Base-by-base conservation (phyloP, 2,797 vertebrate species). In the Telmatherina bonti region DNA sequence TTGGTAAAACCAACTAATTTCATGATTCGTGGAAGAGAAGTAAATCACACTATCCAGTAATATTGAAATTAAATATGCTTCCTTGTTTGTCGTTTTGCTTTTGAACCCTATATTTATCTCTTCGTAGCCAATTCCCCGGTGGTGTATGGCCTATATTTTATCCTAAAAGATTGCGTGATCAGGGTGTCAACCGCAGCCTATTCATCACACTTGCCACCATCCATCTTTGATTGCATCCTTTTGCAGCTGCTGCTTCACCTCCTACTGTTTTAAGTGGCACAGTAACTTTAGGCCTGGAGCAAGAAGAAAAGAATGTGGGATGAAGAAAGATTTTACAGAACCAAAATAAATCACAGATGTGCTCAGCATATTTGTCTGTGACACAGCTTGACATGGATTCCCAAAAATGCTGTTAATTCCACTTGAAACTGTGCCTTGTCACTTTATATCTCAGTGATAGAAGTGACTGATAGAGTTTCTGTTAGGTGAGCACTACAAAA, bases 381-480 rank as follows among this genome's bases (percentile, higher is more conserved):
- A 83, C 77, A 79, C 78, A 56, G 57, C 70, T 63, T 54, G 67
- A 78, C 87, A 76, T 84, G 75, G 79, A 91, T 91, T 89, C 86
- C 61, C 81, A 82, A 89, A 90, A 89, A 85, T 83, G 79, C 41
- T 57, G 74, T 82, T 92, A 84, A 92, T 88, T 88, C 78, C 45
- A 71, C 63, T 74, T 61, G 59, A 85, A 79, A 67, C 78, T 83
- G 83, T 33, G 7, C 51, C 49, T 70, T 67, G 75, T 89, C 61
- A 53, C 72, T 84, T 81, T 70, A 72, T 79, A 87, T 91, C 77
- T 85, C 67, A 65, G 29, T 55, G 67, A 77, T 47, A 57, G 70
- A 76, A 65, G 60, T 70, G 70, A 79, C 76, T 86, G 87, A 93
- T 85, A 78, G 87, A 90, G 87, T 63, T 62, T 73, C 43, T 76